These are phyloP conservation scores for Petrosia ficiformis DNA, from an alignment of 37 sponge, comb jelly and placozoan species.

Conservation along the genomic window DNA sequence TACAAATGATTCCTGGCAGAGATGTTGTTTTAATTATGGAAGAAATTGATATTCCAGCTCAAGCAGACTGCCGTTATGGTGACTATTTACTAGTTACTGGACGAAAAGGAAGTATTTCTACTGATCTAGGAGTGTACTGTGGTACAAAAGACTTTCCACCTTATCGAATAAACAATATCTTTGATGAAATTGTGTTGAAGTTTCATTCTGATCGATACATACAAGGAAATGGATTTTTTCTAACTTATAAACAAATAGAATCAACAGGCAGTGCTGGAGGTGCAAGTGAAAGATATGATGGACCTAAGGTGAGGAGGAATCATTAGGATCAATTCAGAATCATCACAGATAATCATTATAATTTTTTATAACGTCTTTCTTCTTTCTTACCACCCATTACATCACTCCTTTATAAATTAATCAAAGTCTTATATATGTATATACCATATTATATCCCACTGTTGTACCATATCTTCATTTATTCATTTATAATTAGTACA, in stretches of 20 bases:
- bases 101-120: conserved; percentile 15
- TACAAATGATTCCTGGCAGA: conserved; percentile 12
- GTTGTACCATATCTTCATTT: too few species aligned
- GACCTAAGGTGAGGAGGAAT: too few species aligned
- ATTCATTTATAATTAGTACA: too few species aligned
- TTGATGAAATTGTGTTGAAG: conserved; percentile 1
- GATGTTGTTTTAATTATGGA: conserved; percentile 12
- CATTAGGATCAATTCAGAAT: neutral
- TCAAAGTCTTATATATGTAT: too few species aligned
- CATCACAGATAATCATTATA: neutral
- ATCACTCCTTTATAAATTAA: too few species aligned
- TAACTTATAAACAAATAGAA: conserved; percentile 34
- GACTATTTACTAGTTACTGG: conserved; percentile 23
- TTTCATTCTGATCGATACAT: conserved; percentile 26
- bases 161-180: neutral
- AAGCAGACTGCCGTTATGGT: conserved; percentile 20
- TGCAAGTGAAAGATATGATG: too few species aligned
- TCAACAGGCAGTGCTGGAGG: neutral
- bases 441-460: too few species aligned
- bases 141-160: conserved; percentile 21
- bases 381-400: too few species aligned
- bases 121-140: conserved; percentile 7
- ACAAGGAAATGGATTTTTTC: conserved; percentile 30
- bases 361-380: neutral
- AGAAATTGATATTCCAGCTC: conserved; percentile 32